Evolutionary conservation across 2,888 invertebrate species (phyloP), one percentile per base, ranked within the genome.

Genomic region (Agelastica alni): DNA sequence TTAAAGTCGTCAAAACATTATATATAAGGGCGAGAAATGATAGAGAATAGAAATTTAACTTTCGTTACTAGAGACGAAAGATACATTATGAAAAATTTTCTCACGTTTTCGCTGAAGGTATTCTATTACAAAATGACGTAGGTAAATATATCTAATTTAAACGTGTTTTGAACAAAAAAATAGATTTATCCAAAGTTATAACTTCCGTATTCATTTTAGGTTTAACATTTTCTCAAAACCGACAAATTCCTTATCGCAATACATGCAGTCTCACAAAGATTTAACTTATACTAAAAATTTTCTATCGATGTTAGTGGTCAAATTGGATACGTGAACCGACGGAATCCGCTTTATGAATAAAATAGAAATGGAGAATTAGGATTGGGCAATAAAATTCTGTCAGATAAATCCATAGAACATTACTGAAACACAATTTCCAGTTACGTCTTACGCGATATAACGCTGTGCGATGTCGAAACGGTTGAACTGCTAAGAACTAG

Each of bases 321-420:
- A 53, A 37, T 47, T 39, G 34, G 53, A 44, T 41, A 41, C 26
- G 39, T 48, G 34, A 43, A 48, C 36, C 37, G 18, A 36, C 41
- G 41, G 36, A 47, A 56, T 56, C 52, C 52, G 43, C 45, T 51
- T 56, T 51, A 59, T 45, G 41, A 41, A 30, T 56, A 51, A 59
- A 49, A 53, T 55, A 51, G 42, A 54, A 54, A 53, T 42, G 22
- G 49, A 13, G 49, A 54, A 60, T 60, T 55, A 60, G 48, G 48
- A 43, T 31, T 14, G 31, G 59, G 64, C 67, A 70, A 66, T 69
- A 70, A 71, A 71, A 72, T 67, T 70, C 68, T 71, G 71, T 70
- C 69, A 70, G 70, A 64, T 63, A 65, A 49, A 67, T 67, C 63
- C 61, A 59, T 62, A 59, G 53, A 59, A 62, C 63, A 62, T 66